Base-by-base conservation (phyloP, 35 echinoderm and acorn worm genomes). In the Patiria miniata region DNA sequence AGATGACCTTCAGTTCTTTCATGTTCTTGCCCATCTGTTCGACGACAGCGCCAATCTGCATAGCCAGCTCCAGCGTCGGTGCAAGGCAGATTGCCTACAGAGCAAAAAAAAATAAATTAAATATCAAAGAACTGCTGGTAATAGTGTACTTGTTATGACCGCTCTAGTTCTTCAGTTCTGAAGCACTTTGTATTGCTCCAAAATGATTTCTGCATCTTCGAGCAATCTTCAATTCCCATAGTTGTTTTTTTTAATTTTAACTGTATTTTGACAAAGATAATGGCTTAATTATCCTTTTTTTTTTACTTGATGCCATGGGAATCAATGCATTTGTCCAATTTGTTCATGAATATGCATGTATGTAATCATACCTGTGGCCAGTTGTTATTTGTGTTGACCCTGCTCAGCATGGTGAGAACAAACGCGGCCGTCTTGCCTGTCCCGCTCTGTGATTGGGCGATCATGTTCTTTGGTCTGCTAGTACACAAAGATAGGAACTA, bases 371-470 rank as follows among this genome's bases (percentile, higher is more conserved):
- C 96, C 92, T 98, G 96, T 83, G 96, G 92, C 58, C 89, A 92
- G 15, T 91, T 53, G 81, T 81, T 85, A 18, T 58, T 87, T 16
- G 78, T 33, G 57, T 98, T 92, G 22, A 98, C 96, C 77, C 96
- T 91, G 80, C 96, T 98, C 5, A 98, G 81, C 96, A 98, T 98
- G 8, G 96, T 94, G n/a, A 98, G 81, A 34, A 98, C 96, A 92
- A 98, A 98, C 10, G 96, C 96, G 39, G 96, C 96, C 56, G 96
- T 98, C 51, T 98, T 94, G 39, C 96, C 96, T 23, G 96, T 98
- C 9, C 96, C 96, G 79, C 92, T 94, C 96, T 98, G 96, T 36
- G 96, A 98, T 83, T 98, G 96, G 40, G 96, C 96, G 77, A 98
- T 98, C 96, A 98, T 98, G 53, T 98, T 98, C 79, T 98, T 94